Evolutionary conservation across 1,140 invertebrate genomes (phyloP), one percentile per base, ranked within the genome.

Genomic region (Argopecten irradians): DNA sequence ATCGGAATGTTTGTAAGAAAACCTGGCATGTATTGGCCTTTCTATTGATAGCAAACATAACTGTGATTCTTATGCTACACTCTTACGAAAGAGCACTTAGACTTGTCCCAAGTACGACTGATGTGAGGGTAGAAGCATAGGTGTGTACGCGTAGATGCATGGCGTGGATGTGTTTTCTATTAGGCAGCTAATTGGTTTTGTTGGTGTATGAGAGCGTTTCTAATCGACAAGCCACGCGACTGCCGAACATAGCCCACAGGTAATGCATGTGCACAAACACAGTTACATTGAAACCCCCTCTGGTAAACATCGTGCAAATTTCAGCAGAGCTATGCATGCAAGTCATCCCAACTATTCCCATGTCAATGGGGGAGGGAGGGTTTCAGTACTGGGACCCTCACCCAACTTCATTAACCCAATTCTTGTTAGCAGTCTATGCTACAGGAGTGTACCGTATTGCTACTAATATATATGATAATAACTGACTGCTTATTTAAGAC

Each of bases 381-480:
- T 71, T 28, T n/a, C n/a, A 28, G n/a, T 71, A 28, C n/a, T 19
- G 16, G 22, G 16, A 5, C 16, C 55, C 55, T 19, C 43, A 46
- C 43, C 55, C 28, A 71, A 71, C 55, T 71, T 71, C 55, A 71
- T 71, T 71, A 71, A 71, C 55, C 55, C n/a, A 71, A 71, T 71
- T 71, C 55, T n/a, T 5, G 22, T n/a, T 71, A 5, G 28, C 55
- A 28, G 55, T 8, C 55, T 71, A 19, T 19, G n/a, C 55, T 71
- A n/a, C n/a, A 1, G 19, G 43, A 71, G 55, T 71, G 28, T n/a
- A 71, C 55, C n/a, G 55, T 71, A 71, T 8, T 71, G 55, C n/a
- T 71, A n/a, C 55, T 71, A 71, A 71, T 71, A 71, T 71, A 71
- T n/a, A 28, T n/a, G 2, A 71, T 71, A 71, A 71, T 71, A 28